These are phyloP conservation scores for Penaeus japonicus DNA, from an alignment of 1,140 invertebrate genomes.

Conservation along the genomic window DNA sequence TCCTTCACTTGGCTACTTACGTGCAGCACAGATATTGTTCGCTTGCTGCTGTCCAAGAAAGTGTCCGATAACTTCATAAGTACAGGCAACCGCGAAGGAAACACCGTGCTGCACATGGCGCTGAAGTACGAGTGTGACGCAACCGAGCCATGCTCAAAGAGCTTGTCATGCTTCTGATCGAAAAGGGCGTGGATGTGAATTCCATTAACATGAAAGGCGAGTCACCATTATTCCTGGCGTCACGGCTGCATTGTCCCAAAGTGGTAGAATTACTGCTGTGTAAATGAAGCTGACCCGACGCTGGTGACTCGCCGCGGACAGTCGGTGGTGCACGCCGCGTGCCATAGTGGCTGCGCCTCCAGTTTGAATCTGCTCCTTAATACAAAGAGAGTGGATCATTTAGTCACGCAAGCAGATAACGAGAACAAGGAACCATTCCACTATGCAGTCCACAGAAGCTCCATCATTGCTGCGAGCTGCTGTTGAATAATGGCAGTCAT, in stretches of 20 bases:
- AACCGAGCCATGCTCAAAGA: neutral
- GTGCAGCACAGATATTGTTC: neutral
- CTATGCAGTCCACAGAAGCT: constrained; percentile 47
- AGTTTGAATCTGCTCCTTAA: constrained; percentile 33
- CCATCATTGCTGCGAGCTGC: constrained; percentile 52
- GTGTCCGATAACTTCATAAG: neutral
- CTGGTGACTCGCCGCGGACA: constrained; percentile 17
- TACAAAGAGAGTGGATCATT: neutral
- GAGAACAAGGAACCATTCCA: constrained; percentile 48
- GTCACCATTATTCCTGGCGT: constrained; percentile 42
- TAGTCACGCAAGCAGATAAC: constrained; percentile 20
- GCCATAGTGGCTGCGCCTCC: constrained; percentile 19
- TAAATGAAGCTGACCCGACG: constrained; percentile 25
- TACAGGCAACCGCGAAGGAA: constrained; percentile 9
- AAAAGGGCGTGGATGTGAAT: constrained; percentile 26
- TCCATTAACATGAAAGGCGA: constrained; percentile 7
- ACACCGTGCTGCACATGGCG: constrained; percentile 34
- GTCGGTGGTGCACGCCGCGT: constrained; percentile 51
- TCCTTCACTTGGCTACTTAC: constrained; percentile 48
- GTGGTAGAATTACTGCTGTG: constrained; percentile 36
- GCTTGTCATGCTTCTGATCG: constrained; percentile 15
- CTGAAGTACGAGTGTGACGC: constrained; percentile 9
- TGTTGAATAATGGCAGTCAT: constrained; percentile 52
- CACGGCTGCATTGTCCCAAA: constrained; percentile 13
- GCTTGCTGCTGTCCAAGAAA: constrained; percentile 18